Evolutionary conservation across 2,888 invertebrate genomes (phyloP), one percentile per base, ranked within the genome.

Genomic region (Herminia tarsipennalis): DNA sequence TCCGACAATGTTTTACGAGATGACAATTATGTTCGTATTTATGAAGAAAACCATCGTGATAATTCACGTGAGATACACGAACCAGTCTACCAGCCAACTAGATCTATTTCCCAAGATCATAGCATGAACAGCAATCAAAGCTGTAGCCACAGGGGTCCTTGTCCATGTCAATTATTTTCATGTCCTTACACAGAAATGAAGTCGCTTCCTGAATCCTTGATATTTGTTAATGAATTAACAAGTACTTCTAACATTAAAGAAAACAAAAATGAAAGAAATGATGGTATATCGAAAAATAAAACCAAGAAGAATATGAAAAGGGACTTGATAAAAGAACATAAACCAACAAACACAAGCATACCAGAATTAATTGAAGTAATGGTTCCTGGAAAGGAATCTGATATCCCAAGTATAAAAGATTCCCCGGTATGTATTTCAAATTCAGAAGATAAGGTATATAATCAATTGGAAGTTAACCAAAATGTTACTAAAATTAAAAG

Each of bases 101-200:
- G 83, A 82, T 85, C 83, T 0, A 83, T 73, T 59, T 75, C 81
- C 29, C 87, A 88, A 61, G 86, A 84, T 66, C 72, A 63, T 5
- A 79, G 83, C 14, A 83, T 71, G 60, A 81, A 73, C 56, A 82
- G 81, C 57, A 82, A 81, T 60, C 75, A 81, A 5, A 69, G 52
- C 14, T 72, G 70, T 1, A 78, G 78, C 39, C 74, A 71, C 6
- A 74, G 56, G 56, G 73, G 85, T 44, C 85, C 85, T 2, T 88
- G 86, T 49, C 85, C 86, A 0, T 86, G 87, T 58, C 84, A 87
- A 66, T 61, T 88, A 45, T 87, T 87, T 70, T 84, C 86, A 8
- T 86, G 86, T 51, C 81, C 85, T 24, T 88, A 87, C 54, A 73
- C 73, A 1, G 74, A 73, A 22, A 72, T 75, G 36, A 78, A 78